Evolutionary conservation across 2,888 invertebrate species (phyloP).

Genomic region (Nudaria mundana): DNA sequence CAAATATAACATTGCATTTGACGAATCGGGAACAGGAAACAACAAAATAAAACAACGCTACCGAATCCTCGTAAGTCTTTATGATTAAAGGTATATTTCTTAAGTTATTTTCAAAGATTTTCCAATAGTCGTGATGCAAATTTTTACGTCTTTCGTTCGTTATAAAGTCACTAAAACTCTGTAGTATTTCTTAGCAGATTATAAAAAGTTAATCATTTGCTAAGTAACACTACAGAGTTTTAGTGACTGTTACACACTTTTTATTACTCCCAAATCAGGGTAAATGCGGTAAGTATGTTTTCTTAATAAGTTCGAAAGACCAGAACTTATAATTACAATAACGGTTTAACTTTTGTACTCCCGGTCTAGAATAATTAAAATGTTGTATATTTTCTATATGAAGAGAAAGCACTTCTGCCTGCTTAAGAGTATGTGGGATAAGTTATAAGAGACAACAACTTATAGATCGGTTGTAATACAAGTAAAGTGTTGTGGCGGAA

Average conservation of each 20-base stretch:
- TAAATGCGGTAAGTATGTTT: constrained; percentile 17
- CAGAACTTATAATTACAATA: constrained; percentile 51
- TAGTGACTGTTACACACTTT: background rate
- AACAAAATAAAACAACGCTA: too few species aligned
- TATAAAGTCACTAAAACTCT: too few species aligned
- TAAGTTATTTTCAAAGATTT: too few species aligned
- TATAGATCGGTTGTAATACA: background rate
- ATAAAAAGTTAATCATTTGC: background rate
- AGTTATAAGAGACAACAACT: background rate
- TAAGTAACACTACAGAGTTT: background rate
- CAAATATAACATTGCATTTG: too few species aligned
- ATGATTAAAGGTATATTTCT: too few species aligned
- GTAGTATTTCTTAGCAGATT: too few species aligned
- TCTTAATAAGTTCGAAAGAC: constrained; percentile 17
- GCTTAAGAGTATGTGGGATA: constrained; percentile 22
- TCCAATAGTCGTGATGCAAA: too few species aligned
- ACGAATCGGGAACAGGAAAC: too few species aligned
- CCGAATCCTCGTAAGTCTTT: too few species aligned
- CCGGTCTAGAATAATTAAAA: constrained; percentile 60
- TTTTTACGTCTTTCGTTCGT: too few species aligned
- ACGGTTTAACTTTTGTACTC: constrained; percentile 46
- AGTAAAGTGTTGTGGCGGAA: too few species aligned
- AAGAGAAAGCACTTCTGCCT: constrained; percentile 38
- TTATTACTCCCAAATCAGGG: constrained; percentile 10
- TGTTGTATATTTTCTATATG: constrained; percentile 49